phyloP scores from a whole-genome alignment of 2,113 vertebrate genomes.

The Brachirus orientalis region DNA sequence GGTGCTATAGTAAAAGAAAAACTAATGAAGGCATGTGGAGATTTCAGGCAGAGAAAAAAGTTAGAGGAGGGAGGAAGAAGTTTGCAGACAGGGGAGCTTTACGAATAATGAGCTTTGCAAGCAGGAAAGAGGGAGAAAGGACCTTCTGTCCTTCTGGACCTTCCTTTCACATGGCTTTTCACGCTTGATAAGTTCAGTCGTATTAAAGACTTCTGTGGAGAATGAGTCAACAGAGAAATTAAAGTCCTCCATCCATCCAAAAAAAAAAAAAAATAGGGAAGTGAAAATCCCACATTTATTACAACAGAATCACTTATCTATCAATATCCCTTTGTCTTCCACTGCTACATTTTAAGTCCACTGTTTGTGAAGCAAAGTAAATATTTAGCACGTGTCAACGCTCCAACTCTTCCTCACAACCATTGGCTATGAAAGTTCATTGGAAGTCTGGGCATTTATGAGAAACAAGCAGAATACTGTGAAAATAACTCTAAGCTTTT shows the following conservation, averaged over 20 bases:
- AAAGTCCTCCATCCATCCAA: constrained; percentile 37
- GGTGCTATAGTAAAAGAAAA: constrained; percentile 51
- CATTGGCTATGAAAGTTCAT: constrained; percentile 1
- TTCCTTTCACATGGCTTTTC: constrained; percentile 65
- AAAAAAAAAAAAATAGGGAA: constrained; percentile 29
- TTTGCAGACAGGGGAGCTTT: constrained; percentile 52
- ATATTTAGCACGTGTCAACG: constrained; percentile 48
- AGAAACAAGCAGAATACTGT: not conserved
- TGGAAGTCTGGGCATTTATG: not conserved
- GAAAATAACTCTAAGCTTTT: not conserved
- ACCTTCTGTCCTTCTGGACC: constrained; percentile 51
- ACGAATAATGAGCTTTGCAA: constrained; percentile 70
- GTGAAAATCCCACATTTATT: constrained; percentile 22
- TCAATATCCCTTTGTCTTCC: constrained; percentile 4
- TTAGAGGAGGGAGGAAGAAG: constrained; percentile 32
- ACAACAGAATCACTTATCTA: constrained; percentile 19
- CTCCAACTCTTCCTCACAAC: constrained; percentile 12
- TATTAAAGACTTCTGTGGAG: constrained; percentile 51
- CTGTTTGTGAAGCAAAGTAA: constrained; percentile 39
- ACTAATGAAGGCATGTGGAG: constrained; percentile 39
- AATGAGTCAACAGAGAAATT: constrained; percentile 32
- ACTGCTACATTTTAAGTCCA: constrained; percentile 46
- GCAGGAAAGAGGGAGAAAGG: constrained; percentile 62
- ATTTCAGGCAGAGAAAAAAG: constrained; percentile 51
- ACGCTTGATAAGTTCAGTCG: constrained; percentile 56